These are phyloP conservation scores for Ophraella communa DNA, from an alignment of 2,888 invertebrate genomes.

Conservation along the genomic window DNA sequence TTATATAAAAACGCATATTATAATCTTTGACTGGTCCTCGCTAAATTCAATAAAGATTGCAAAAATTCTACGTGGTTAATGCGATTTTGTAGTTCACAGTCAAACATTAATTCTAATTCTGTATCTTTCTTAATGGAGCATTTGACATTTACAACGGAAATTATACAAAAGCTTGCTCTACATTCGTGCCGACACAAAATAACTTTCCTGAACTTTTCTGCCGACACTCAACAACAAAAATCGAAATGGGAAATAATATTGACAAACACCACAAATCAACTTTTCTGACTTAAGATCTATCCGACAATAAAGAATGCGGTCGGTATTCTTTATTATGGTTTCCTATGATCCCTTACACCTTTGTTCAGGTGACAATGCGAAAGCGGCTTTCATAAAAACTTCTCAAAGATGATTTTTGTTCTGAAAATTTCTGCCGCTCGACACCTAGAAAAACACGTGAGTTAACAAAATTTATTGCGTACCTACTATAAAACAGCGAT, in stretches of 20 bases:
- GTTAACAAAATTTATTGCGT: slow-evolving; percentile 44
- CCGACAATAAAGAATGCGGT: slow-evolving; percentile 4
- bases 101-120: neutral
- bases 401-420: slow-evolving; percentile 47
- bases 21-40: no score
- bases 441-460: slow-evolving; percentile 48
- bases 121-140: neutral
- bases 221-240: slow-evolving; percentile 7
- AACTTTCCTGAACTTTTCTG: slow-evolving; percentile 3
- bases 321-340: slow-evolving; percentile 8
- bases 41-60: no score
- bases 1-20: no score
- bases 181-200: neutral
- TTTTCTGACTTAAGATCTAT: slow-evolving; percentile 7
- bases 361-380: slow-evolving; percentile 17
- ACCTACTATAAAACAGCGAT: no score
- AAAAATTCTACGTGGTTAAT: no score
- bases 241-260: slow-evolving; percentile 23
- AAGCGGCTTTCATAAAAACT: slow-evolving; percentile 2
- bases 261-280: slow-evolving; percentile 22
- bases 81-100: no score
- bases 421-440: slow-evolving; percentile 47
- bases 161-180: neutral
- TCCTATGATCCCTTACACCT: slow-evolving; percentile 8
- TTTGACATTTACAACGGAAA: neutral